Evolutionary conservation across 2,888 invertebrate genomes (phyloP), one percentile per base, ranked within the genome.

Genomic region (Athetis lepigone): DNA sequence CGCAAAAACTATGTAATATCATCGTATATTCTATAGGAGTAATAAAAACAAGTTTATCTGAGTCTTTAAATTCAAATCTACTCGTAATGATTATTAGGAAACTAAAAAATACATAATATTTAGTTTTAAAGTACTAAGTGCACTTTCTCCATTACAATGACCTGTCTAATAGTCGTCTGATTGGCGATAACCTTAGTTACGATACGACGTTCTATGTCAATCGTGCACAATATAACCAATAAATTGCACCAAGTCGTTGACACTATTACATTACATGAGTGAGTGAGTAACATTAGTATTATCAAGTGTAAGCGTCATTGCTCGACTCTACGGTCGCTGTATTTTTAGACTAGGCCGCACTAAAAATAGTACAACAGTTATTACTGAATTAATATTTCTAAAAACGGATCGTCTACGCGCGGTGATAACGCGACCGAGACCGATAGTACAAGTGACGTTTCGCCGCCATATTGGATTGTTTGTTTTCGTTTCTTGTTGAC

Each of bases 341-440:
- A 95, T 94, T 93, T 95, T 95, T 95, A 95, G 95, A 89, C 92
- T 94, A 94, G 94, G 91, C 90, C 90, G 88, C 77, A 92, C 95
- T 95, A 95, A 93, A 95, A 93, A 94, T 95, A 95, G 94, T 91
- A 87, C 88, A 87, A 86, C 90, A 85, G 93, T 95, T 94, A 95
- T 95, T 92, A 94, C 93, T 92, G 94, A 93, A 94, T 94, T 95
- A 95, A 95, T 95, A 95, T 95, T 94, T 95, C 95, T 95, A 95
- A 95, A 95, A 94, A 95, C 89, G 93, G 94, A 94, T 89, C 91
- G 92, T 92, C 92, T 92, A 90, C 92, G 89, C 88, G 85, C 73
- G 83, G 75, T 92, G 94, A 94, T 94, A 94, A 93, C 92, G 87
- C 81, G 88, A 66, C 86, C 86, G 91, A 89, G 88, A 88, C 88